Conservation (phyloP, 2,113 vertebrate species). For the Pachypanchax playfairii region DNA sequence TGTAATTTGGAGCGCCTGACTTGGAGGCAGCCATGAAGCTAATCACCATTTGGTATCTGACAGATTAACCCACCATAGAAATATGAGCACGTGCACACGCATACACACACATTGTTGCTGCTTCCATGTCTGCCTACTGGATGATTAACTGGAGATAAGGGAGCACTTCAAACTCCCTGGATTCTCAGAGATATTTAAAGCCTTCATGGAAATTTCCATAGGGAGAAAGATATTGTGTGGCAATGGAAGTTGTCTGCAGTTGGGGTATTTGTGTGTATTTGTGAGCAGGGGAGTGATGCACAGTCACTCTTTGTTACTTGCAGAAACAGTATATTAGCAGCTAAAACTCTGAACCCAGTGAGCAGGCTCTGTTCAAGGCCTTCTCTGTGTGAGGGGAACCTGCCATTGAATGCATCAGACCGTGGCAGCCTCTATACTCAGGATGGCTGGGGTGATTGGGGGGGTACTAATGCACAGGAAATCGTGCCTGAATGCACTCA, state of each 20-base stretch:
- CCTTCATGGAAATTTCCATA: conserved; percentile 76
- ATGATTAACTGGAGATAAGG: conserved; percentile 79
- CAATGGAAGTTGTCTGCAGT: conserved; percentile 40
- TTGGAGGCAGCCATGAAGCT: conserved; percentile 74
- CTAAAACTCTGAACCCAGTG: conserved; percentile 43
- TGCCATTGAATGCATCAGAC: conserved; percentile 67
- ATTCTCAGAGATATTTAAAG: conserved; percentile 78
- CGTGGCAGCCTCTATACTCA: conserved; percentile 62
- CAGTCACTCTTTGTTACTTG: conserved; percentile 59
- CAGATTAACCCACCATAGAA: conserved; percentile 73
- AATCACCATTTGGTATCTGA: conserved; percentile 79
- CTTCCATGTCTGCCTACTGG: conserved; percentile 66
- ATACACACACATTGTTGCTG: conserved; percentile 41
- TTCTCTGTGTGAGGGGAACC: conserved; percentile 53
- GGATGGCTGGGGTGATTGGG: conserved; percentile 45
- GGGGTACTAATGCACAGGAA: conserved; percentile 51
- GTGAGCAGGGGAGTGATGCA: conserved; percentile 30
- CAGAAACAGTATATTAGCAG: conserved; percentile 57
- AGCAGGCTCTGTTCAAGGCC: conserved; percentile 54
- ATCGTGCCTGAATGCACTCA: conserved; percentile 54
- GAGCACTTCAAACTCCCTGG: conserved; percentile 69
- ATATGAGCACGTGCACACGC: conserved; percentile 36
- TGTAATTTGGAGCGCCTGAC: conserved; percentile 76
- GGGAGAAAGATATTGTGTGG: conserved; percentile 56
- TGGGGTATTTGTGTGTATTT: conserved; percentile 13